phyloP scores from a whole-genome alignment of 1,140 invertebrate genomes.

The Drosophila malerkotliana region DNA sequence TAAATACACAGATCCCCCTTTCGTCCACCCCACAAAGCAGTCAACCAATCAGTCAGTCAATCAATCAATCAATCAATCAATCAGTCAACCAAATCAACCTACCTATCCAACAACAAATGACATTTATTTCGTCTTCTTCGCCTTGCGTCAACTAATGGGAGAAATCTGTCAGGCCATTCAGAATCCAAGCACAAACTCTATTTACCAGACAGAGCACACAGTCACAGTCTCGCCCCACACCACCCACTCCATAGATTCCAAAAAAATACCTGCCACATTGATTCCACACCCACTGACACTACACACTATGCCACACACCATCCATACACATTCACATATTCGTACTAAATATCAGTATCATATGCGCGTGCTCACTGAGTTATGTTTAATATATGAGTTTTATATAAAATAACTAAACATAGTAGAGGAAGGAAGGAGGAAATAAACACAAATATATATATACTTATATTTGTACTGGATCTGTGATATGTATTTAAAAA shows the following conservation, averaged over 20 bases:
- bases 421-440: constrained; percentile 49
- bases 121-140: constrained; percentile 57
- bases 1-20: constrained; percentile 58
- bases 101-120: constrained; percentile 45
- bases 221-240: constrained; percentile 1
- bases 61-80: constrained; percentile 14
- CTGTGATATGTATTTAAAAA: constrained; percentile 83
- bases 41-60: constrained; percentile 28
- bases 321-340: constrained; percentile 53
- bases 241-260: not conserved
- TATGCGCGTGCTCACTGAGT: constrained; percentile 71
- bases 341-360: constrained; percentile 63
- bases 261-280: not conserved
- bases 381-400: constrained; percentile 76
- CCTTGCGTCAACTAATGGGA: constrained; percentile 44
- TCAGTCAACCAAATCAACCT: constrained; percentile 43
- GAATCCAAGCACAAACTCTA: constrained; percentile 23
- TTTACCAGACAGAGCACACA: constrained; percentile 10
- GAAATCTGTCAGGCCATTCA: constrained; percentile 25
- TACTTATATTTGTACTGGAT: constrained; percentile 81
- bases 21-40: constrained; percentile 36
- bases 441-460: constrained; percentile 64
- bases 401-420: constrained; percentile 67
- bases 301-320: constrained; percentile 20
- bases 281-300: constrained; percentile 4